phyloP scores from a whole-genome alignment of 2,113 vertebrate genomes.

The Clarias gariepinus region DNA sequence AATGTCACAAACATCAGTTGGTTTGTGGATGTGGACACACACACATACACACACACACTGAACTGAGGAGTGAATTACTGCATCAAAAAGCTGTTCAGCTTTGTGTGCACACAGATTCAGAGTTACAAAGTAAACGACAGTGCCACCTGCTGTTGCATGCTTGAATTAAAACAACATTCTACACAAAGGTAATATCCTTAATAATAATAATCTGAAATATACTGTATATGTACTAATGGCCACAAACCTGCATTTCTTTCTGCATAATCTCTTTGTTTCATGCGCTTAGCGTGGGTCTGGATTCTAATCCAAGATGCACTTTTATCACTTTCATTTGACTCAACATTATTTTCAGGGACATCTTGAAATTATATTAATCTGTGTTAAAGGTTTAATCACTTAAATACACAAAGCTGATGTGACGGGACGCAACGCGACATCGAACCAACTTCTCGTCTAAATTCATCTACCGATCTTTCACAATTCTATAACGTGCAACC shows the following conservation, averaged over 20 bases:
- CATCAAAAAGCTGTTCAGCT: slow-evolving; percentile 12
- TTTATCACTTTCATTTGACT: background rate
- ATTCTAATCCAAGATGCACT: background rate
- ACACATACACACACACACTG: slow-evolving; percentile 8
- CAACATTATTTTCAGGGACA: background rate
- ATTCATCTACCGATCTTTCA: background rate
- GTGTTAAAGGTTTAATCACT: background rate
- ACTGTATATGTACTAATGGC: too few species aligned
- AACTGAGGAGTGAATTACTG: slow-evolving; percentile 17
- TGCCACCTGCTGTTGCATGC: slow-evolving; percentile 63
- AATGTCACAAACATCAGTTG: slow-evolving; percentile 19
- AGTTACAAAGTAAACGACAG: slow-evolving; percentile 37
- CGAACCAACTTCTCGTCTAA: too few species aligned
- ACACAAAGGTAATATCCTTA: background rate
- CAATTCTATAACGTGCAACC: background rate
- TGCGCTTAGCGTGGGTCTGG: background rate
- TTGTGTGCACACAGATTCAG: background rate
- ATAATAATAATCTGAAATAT: too few species aligned
- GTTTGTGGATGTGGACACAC: background rate
- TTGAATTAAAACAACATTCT: background rate
- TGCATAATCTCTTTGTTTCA: background rate
- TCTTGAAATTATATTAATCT: background rate
- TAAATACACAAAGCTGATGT: background rate
- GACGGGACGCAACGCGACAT: background rate
- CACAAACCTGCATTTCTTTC: background rate